Base-by-base conservation (phyloP, 2,888 invertebrate genomes). In the Sarcophaga rosellei region DNA sequence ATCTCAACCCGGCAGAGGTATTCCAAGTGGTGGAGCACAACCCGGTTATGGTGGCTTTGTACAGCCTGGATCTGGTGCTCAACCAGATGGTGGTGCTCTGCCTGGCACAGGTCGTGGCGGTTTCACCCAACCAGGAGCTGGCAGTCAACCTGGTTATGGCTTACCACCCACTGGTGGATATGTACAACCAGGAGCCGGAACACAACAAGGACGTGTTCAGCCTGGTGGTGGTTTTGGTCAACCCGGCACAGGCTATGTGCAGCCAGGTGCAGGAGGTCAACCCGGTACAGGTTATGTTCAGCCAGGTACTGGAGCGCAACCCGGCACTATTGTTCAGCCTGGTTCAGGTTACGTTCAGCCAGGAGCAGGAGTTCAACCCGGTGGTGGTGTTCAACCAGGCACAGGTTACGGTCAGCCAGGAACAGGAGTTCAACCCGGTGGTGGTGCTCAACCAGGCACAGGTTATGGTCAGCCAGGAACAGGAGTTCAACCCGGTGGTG, bases 351-450 rank as follows among this genome's bases (percentile, higher is more conserved):
- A 35, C 65, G 17, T 12, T 45, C 72, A 72, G n/a, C 21, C 21
- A n/a, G 76, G 77, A 25, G 15, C 17, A 53, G 45, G 59, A 45
- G 23, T 23, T 15, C 78, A 63, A 57, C 82, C 76, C 5, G 62
- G 74, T 5, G 75, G 82, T 10, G 77, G 80, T n/a, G 35, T 63
- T n/a, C 80, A 75, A 44, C 85, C 78, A n/a, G 87, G 88, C 4
- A 88, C 85, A 44, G 70, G 74, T 35, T 59, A 65, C 25, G 75
- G 68, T 66, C 70, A 72, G 21, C 86, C 76, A 8, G 62, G 74
- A 5, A 74, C 82, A 11, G 81, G 78, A 59, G 12, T 21, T 53
- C 81, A 79, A 57, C 75, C 87, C 5, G 87, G 88, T 25, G 79
- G 77, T 63, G 87, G 87, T 44, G 74, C 69, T 23, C 85, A 80